Percentiles rank a stretch among this genome's conserved stretches.
Conservation (phyloP, 1,140 invertebrate species). For the Zophobas atratus region DNA sequence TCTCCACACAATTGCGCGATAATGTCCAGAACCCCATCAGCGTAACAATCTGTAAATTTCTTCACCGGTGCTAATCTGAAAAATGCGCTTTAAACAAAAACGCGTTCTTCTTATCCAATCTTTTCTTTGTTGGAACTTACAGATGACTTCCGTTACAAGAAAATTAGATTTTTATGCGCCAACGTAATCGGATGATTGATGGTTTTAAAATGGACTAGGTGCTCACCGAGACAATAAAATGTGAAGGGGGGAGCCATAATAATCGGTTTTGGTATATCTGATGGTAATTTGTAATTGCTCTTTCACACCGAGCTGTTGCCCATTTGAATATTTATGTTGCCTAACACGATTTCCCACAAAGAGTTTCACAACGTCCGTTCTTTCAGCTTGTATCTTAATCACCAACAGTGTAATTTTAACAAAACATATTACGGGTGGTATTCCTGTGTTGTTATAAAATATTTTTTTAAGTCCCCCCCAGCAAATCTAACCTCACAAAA, state of each 20-base stretch:
- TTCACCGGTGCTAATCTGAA: slow-evolving; percentile 29
- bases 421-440: too few species aligned
- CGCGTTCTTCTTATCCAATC: slow-evolving; percentile 24
- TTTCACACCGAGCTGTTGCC: slow-evolving; percentile 9
- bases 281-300: slow-evolving; percentile 38
- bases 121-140: slow-evolving; percentile 49
- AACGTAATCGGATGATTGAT: slow-evolving; percentile 54
- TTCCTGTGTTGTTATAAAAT: not conserved
- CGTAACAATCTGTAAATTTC: slow-evolving; percentile 35
- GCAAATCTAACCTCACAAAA: not conserved
- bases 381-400: not conserved
- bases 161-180: slow-evolving; percentile 51
- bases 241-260: slow-evolving; percentile 8
- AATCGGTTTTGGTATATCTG: slow-evolving; percentile 24
- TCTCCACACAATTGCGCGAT: not conserved
- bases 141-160: slow-evolving; percentile 52
- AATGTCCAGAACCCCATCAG: slow-evolving; percentile 18
- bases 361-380: not conserved
- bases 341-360: slow-evolving; percentile 19
- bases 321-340: slow-evolving; percentile 36
- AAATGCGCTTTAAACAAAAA: slow-evolving; percentile 22
- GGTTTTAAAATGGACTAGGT: slow-evolving; percentile 50
- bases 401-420: too few species aligned
- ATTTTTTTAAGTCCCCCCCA: too few species aligned
- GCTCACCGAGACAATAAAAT: slow-evolving; percentile 18